A percentile compares a stretch with the other conserved stretches of the same genome.
phyloP scores from a whole-genome alignment of 1,140 invertebrate genomes.

The Cardiocondyla obscurior region DNA sequence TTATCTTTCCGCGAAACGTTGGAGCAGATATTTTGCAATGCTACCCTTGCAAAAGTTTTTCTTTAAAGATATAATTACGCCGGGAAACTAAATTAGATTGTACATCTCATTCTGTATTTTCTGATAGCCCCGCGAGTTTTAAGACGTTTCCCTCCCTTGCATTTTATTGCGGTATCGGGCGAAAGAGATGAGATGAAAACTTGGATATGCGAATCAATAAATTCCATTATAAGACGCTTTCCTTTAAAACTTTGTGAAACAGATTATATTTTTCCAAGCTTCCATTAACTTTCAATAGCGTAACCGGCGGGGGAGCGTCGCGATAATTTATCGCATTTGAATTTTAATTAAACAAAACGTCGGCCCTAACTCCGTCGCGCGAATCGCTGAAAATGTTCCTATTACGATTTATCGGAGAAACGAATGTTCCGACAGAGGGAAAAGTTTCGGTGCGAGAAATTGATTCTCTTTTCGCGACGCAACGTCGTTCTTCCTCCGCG shows the following conservation, averaged over 20 bases:
- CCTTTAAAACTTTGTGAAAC: not conserved
- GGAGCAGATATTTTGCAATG: conserved; percentile 46
- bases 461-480: not conserved
- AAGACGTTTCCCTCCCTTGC: conserved; percentile 30
- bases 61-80: conserved; percentile 50
- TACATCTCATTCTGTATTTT: conserved; percentile 37
- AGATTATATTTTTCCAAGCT: conserved; percentile 10
- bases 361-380: not conserved
- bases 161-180: conserved; percentile 24
- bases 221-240: conserved; percentile 19
- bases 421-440: not conserved
- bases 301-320: not conserved
- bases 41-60: conserved; percentile 35
- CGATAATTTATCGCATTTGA: not conserved
- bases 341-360: not conserved
- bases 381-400: not conserved
- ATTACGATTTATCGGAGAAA: not conserved
- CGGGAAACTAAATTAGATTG: conserved; percentile 50
- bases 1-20: conserved; percentile 32
- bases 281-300: conserved; percentile 21
- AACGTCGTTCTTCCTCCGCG: not conserved
- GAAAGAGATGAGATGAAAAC: conserved; percentile 29
- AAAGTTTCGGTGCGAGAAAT: not conserved
- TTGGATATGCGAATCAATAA: conserved; percentile 32
- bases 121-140: conserved; percentile 44